phyloP scores from a whole-genome alignment of 2,113 vertebrate species.

The Albula glossodonta region DNA sequence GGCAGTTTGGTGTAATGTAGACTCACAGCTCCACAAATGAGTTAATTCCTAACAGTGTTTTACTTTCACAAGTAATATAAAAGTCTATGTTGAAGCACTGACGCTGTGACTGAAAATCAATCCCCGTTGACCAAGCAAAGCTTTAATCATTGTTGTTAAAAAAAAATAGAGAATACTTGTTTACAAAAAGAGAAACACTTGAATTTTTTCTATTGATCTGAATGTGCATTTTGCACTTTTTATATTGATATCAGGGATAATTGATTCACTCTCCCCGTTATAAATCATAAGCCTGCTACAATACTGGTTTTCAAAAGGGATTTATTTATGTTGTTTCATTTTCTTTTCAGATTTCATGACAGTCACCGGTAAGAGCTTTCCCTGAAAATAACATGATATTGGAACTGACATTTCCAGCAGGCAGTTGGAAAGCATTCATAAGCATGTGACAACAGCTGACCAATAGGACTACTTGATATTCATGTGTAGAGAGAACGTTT shows the following conservation, averaged over 20 bases:
- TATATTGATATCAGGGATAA: not conserved
- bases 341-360: not conserved
- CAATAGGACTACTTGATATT: not conserved
- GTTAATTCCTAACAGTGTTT: slow-evolving; percentile 17
- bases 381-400: no score
- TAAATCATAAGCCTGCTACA: not conserved
- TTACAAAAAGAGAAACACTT: not conserved
- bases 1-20: not conserved
- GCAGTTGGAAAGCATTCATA: not conserved
- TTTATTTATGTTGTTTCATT: not conserved
- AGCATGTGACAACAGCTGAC: not conserved
- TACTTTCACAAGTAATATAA: slow-evolving; percentile 19
- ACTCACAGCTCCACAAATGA: not conserved
- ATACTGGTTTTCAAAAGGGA: not conserved
- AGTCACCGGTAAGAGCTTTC: no score
- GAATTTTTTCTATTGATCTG: not conserved
- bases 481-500: no score
- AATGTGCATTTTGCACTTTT: not conserved
- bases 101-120: not conserved
- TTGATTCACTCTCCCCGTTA: not conserved
- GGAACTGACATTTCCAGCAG: not conserved
- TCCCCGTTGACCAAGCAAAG: not conserved
- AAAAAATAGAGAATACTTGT: not conserved
- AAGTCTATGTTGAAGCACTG: not conserved
- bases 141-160: slow-evolving; percentile 7